Conservation (phyloP, 2,888 invertebrate genomes). For the Osedax fenrisi region DNA sequence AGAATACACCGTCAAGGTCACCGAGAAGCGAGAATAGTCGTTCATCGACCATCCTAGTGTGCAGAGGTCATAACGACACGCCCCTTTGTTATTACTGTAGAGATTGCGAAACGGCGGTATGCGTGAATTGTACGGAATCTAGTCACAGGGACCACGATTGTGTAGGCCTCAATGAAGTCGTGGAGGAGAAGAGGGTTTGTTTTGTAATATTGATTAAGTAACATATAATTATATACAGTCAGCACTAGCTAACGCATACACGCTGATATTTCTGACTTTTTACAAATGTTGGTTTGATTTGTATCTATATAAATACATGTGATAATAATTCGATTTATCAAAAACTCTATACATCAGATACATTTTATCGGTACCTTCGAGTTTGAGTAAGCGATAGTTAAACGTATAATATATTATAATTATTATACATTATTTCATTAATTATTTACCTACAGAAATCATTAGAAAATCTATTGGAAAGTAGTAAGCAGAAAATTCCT, state of each 20-base stretch:
- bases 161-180: conserved; percentile 50
- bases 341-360: too few relatives aligned
- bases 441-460: background rate
- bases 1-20: background rate
- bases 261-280: too few relatives aligned
- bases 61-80: conserved; percentile 48
- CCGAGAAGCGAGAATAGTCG: background rate
- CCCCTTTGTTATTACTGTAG: conserved; percentile 51
- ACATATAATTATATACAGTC: too few relatives aligned
- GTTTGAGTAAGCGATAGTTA: too few relatives aligned
- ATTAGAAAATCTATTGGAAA: background rate
- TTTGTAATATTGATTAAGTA: too few relatives aligned
- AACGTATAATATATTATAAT: too few relatives aligned
- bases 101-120: conserved; percentile 53
- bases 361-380: too few relatives aligned
- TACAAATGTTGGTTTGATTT: too few relatives aligned
- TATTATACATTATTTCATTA: too few relatives aligned
- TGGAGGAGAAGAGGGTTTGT: conserved; percentile 41
- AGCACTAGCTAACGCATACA: too few relatives aligned
- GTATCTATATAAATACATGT: too few relatives aligned
- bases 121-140: conserved; percentile 52
- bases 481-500: background rate
- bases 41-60: conserved; percentile 39
- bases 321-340: too few relatives aligned
- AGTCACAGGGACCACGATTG: conserved; percentile 53